Base-by-base conservation (phyloP, 2,888 invertebrate genomes). In the Cotesia congregata region DNA sequence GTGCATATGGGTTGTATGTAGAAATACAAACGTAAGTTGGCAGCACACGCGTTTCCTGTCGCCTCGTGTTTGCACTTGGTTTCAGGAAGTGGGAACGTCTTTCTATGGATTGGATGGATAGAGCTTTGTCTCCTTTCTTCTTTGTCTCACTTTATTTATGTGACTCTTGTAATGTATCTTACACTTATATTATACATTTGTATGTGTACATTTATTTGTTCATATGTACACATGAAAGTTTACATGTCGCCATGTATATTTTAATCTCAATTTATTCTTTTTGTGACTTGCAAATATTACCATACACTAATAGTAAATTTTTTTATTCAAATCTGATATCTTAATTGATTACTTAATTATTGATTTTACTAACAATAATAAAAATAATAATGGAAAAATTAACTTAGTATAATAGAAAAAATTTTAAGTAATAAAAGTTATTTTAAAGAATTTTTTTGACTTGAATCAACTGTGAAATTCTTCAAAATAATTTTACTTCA, bases 41-140 rank as follows among this genome's bases (percentile, higher is more conserved):
- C 72, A 74, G 67, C 76, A 76, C 77, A 79, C 77, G 77, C 76
- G 76, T 72, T 79, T 79, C 79, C 79, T 74, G 76, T 77, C 74
- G 79, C 71, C 76, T 77, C 64, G 72, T 74, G 77, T 74, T 77
- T 73, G 76, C 68, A 76, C 67, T 74, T 61, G 71, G 69, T 79
- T 79, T 76, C 76, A 77, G 79, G 79, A 76, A 76, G 76, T 71
- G 71, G 67, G 70, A 77, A 72, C 67, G 30, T 60, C 69, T 61
- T 50, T 38, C 62, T 62, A 50, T 50, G 50, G 50, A 62, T 20
- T 62, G 62, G 15, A 15, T 15, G 15, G 20, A 15, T 62, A 3
- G 15, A 62, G 15, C 38, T 67, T 67, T 67, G 74, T 74, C 74
- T 59, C 73, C 6, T 67, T 38, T 38, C 20, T 20, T 38, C 15